Evolutionary conservation across 2,888 invertebrate species (phyloP).

Genomic region (Lasioglossum zephyrum): DNA sequence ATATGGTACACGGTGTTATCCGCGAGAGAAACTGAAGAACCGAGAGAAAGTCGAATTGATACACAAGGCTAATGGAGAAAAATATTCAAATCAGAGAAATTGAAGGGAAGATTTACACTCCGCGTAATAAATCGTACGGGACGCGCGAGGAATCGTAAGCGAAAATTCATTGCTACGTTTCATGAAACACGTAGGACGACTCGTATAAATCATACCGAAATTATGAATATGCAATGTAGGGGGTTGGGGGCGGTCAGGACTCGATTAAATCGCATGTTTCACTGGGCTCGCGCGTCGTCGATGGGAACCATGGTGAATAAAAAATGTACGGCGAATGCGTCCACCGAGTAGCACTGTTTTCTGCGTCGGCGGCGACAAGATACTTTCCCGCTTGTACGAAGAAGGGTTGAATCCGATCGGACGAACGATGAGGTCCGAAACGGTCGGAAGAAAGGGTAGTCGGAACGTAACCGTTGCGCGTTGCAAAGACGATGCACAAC

Average conservation of each 20-base stretch:
- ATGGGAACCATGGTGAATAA: background rate
- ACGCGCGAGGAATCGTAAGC: background rate
- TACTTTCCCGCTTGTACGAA: background rate
- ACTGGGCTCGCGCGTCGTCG: background rate
- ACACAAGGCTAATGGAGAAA: background rate
- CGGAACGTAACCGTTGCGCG: slow-evolving; percentile 37
- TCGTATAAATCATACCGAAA: slow-evolving; percentile 16
- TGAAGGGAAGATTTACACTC: background rate
- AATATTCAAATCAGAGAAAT: slow-evolving; percentile 2
- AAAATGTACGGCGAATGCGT: background rate
- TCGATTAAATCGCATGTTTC: slow-evolving; percentile 8
- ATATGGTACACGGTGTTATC: background rate
- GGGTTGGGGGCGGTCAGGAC: background rate
- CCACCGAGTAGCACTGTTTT: background rate
- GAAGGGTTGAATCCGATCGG: background rate
- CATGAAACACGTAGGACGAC: background rate
- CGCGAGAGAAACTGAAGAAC: background rate
- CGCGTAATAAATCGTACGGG: background rate
- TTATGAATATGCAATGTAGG: slow-evolving; percentile 25
- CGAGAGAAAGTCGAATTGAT: background rate
- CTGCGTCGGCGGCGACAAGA: background rate
- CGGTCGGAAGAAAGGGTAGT: slow-evolving; percentile 41
- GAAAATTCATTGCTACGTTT: background rate
- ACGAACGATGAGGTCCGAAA: background rate
- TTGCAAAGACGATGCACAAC: slow-evolving; percentile 56